Conservation (phyloP, 2,888 invertebrate genomes). For the Orthosia incerta region DNA sequence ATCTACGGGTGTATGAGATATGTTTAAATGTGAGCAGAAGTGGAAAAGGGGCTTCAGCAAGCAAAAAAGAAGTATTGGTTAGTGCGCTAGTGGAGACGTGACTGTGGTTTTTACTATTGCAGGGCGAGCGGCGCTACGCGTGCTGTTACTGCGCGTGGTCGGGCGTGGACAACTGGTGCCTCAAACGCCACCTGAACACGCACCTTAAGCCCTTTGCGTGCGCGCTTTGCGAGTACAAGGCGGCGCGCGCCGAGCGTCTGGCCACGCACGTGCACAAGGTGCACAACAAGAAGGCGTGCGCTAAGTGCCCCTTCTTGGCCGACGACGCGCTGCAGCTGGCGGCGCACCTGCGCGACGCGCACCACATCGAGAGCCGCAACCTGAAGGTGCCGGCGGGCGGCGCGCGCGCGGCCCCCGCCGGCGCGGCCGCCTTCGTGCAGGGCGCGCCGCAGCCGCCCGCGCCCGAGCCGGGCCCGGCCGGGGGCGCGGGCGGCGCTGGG, state of each 20-base stretch:
- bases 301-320: constrained; percentile 96
- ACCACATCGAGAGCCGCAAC: constrained; percentile 92
- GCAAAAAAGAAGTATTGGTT: no score
- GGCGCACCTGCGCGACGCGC: constrained; percentile 94
- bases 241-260: constrained; percentile 96
- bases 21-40: no score
- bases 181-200: constrained; percentile 97
- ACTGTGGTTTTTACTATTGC: neutral
- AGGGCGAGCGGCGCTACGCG: constrained; percentile 94
- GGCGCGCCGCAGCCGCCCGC: constrained; percentile 44
- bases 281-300: constrained; percentile 97
- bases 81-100: neutral
- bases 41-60: no score
- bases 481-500: constrained; percentile 68
- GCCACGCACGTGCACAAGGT: constrained; percentile 97
- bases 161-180: constrained; percentile 98
- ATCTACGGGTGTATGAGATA: no score
- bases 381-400: constrained; percentile 86
- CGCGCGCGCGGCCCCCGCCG: constrained; percentile 66
- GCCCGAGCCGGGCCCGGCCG: constrained; percentile 45
- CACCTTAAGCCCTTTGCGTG: constrained; percentile 98
- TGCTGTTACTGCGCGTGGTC: constrained; percentile 98
- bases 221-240: constrained; percentile 97
- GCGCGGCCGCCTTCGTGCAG: constrained; percentile 60
- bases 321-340: constrained; percentile 95